Base-by-base conservation (phyloP, 2,797 vertebrate genomes). In the Menidia menidia region DNA sequence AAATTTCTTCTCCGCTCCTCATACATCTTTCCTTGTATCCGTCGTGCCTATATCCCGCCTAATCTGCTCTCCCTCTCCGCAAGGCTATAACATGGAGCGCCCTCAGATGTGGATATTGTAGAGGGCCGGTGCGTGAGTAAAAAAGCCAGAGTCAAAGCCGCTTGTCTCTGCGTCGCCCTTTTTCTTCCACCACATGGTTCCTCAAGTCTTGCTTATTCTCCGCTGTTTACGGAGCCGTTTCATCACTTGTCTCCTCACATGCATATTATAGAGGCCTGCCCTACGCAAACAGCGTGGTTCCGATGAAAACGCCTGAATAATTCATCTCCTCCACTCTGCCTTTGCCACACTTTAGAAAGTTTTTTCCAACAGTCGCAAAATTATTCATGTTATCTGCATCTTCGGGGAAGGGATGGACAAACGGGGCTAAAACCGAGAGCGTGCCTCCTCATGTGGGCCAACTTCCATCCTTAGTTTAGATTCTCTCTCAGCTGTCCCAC, bases 311-410 rank as follows among this genome's bases (percentile, higher is more conserved):
- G 71, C 78, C 63, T 93, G 78, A 93, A 93, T 92, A 89, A 93
- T 93, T 91, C 85, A 93, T 89, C 68, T 86, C 80, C 72, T 81
- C 76, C 73, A 89, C 85, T 87, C 87, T 87, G 88, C 81, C 69
- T 88, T 25, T 84, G 82, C 88, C 78, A 88, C 84, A 86, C 86
- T 90, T 88, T 80, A 71, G 58, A 93, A 91, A 87, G 78, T 90
- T 90, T 88, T 80, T 70, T 78, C 77, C 84, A 89, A 89, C 91
- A 92, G 89, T 89, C 75, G 19, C 69, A 90, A 87, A 89, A 92
- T 91, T 83, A 93, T 91, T 91, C 83, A 91, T 91, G 84, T 81
- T 88, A 88, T 87, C 84, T 78, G 72, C 77, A 88, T 90, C 86
- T 81, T 75, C 9, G 12, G 43, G 35, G 58, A 58, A 59, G 70